Evolutionary conservation across 2,113 vertebrate genomes (phyloP).

Genomic region (Rhabdornis inornatus): DNA sequence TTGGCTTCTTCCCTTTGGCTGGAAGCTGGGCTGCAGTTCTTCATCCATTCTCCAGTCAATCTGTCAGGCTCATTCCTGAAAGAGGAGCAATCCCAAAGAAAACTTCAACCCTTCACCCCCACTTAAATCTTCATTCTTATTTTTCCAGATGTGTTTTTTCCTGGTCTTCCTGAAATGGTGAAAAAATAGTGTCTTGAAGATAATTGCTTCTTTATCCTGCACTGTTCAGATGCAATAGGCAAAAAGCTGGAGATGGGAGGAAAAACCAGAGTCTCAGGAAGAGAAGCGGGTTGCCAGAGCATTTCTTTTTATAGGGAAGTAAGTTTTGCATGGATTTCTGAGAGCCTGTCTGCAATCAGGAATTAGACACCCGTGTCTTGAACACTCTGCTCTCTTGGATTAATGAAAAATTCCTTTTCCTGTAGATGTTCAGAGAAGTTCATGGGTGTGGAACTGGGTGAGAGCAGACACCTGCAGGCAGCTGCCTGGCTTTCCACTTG

Average conservation of each 20-base stretch:
- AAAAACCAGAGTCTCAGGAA: not conserved
- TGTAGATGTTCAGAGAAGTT: not conserved
- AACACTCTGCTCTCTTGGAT: not conserved
- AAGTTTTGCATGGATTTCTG: not conserved
- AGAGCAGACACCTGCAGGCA: not conserved
- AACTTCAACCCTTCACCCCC: not conserved
- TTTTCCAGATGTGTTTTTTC: not conserved
- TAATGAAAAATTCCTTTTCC: not conserved
- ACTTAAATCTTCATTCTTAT: not conserved
- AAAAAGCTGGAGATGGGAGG: not conserved
- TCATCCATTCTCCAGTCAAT: not conserved
- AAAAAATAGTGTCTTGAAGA: not conserved
- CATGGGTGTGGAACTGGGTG: not conserved
- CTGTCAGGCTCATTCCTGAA: not conserved
- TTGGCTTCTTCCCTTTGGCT: not conserved
- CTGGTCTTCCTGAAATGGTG: not conserved
- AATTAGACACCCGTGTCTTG: fast-evolving
- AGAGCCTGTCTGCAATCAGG: not conserved
- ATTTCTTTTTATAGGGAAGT: not conserved
- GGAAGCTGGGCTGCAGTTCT: not conserved
- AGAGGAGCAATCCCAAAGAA: not conserved
- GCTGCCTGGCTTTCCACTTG: not conserved
- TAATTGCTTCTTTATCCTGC: not conserved
- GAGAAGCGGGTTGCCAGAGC: not conserved
- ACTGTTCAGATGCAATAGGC: not conserved